These are phyloP conservation scores for Heliconius cydno DNA, from an alignment of 2,888 invertebrate genomes.

Conservation along the genomic window DNA sequence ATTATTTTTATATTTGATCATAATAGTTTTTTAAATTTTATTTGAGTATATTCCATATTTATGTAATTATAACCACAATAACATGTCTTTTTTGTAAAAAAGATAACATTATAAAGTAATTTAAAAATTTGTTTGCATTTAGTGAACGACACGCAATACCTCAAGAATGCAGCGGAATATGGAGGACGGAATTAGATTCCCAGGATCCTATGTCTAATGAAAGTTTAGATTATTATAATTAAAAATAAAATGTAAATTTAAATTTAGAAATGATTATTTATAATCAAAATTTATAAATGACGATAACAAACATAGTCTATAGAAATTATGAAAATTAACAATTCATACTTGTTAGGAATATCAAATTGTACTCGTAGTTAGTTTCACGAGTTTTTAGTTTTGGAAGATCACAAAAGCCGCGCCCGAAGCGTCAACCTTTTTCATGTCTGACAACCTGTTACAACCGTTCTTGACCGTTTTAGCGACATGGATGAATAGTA, in stretches of 20 bases:
- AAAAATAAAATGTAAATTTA: too few species aligned
- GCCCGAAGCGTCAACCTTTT: slow-evolving; percentile 13
- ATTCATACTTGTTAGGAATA: slow-evolving; percentile 1
- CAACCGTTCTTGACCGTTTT: neutral
- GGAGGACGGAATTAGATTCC: too few species aligned
- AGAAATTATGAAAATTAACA: neutral
- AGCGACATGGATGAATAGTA: neutral
- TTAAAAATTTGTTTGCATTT: too few species aligned
- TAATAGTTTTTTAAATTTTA: neutral
- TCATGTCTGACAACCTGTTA: slow-evolving; percentile 1
- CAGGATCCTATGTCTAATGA: too few species aligned
- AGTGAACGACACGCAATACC: too few species aligned
- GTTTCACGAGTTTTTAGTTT: slow-evolving; percentile 24
- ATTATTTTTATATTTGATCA: neutral
- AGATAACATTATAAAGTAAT: too few species aligned
- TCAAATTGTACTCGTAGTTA: slow-evolving; percentile 21
- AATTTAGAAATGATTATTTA: too few species aligned
- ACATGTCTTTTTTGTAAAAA: too few species aligned
- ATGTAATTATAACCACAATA: too few species aligned
- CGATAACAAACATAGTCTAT: neutral
- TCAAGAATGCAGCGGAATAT: too few species aligned
- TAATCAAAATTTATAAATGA: too few species aligned
- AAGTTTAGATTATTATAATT: too few species aligned
- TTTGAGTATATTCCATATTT: neutral
- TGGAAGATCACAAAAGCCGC: slow-evolving; percentile 24